Base-by-base conservation (phyloP, 2,888 invertebrate species). In the Elegia similella region DNA sequence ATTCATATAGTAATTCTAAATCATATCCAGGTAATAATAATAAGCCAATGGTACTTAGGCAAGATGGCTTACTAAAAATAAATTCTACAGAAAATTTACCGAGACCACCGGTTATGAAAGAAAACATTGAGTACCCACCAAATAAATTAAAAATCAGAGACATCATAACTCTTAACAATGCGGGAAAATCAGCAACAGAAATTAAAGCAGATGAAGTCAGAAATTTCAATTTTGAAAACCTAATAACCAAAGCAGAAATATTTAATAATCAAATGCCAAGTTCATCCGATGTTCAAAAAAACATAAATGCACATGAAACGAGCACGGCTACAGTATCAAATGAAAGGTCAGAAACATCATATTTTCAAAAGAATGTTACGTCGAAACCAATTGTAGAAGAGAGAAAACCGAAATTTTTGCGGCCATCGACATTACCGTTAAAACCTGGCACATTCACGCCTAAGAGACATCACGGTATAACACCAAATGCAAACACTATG, bases 401-500 rank as follows among this genome's bases (percentile, higher is more conserved):
- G 30, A 86, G 88, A 65, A 89, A 92, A 66, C 92, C 93, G 7
- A 96, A 95, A 76, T 97, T 96, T 78, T 89, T 96, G 56, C 92
- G 97, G 58, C 97, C 97, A 0, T 96, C 95, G 6, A 96, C 96
- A 32, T 86, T 97, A 62, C 96, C 97, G 0, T 82, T 97, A 34
- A 97, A 97, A 80, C 97, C 97, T 1, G 96, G 96, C 3, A 95
- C 96, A 10, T 96, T 96, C 65, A 95, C 95, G 6, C 94, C 96
- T 7, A 97, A 97, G 80, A 94, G 95, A 58, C 95, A 96, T 79
- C 96, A 96, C 73, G 96, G 96, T 0, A 94, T 96, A 50, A 96
- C 96, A 0, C 96, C 96, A 0, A 96, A 95, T 57, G 95, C 95
- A 52, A 95, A 96, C 73, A 96, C 96, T 54, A 92, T 96, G 86